A percentile compares a stretch with the other conserved stretches of the same genome.
These are phyloP conservation scores for Boloria euphrosyne DNA, from an alignment of 2,888 invertebrate genomes.

Conservation along the genomic window DNA sequence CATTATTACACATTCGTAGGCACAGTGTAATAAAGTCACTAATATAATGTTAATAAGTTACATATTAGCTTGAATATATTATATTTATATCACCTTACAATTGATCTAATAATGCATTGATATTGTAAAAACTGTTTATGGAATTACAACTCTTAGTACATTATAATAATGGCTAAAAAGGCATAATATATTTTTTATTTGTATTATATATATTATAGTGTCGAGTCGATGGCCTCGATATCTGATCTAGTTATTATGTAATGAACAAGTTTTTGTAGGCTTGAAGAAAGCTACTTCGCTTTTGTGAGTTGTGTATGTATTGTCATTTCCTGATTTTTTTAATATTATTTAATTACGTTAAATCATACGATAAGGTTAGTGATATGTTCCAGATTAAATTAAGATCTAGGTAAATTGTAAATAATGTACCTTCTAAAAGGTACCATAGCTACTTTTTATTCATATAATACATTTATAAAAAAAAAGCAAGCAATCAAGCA, in stretches of 20 bases:
- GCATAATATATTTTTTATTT: slow-evolving; percentile 21
- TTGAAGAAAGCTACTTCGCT: slow-evolving; percentile 39
- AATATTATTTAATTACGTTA: background rate
- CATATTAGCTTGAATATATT: slow-evolving; percentile 8
- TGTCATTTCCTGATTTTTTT: slow-evolving; percentile 12
- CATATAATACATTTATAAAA: too few species aligned
- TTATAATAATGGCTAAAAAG: slow-evolving; percentile 20
- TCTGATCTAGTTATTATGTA: slow-evolving; percentile 55
- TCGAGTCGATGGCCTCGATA: slow-evolving; percentile 49
- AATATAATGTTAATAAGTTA: background rate
- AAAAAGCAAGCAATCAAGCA: too few species aligned
- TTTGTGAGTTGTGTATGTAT: slow-evolving; percentile 4
- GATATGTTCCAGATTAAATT: too few species aligned
- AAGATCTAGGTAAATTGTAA: too few species aligned
- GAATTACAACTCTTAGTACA: slow-evolving; percentile 18
- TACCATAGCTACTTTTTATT: too few species aligned
- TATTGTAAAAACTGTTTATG: background rate
- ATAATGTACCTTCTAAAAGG: too few species aligned
- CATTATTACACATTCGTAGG: background rate
- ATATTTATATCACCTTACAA: slow-evolving; percentile 6
- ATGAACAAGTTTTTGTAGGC: slow-evolving; percentile 40
- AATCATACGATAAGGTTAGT: background rate
- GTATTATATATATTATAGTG: slow-evolving; percentile 3
- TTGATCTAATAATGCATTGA: background rate
- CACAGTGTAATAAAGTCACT: slow-evolving; percentile 8